Conservation (phyloP, 2,797 vertebrate species). For the Enteromius thamalakanensis region DNA sequence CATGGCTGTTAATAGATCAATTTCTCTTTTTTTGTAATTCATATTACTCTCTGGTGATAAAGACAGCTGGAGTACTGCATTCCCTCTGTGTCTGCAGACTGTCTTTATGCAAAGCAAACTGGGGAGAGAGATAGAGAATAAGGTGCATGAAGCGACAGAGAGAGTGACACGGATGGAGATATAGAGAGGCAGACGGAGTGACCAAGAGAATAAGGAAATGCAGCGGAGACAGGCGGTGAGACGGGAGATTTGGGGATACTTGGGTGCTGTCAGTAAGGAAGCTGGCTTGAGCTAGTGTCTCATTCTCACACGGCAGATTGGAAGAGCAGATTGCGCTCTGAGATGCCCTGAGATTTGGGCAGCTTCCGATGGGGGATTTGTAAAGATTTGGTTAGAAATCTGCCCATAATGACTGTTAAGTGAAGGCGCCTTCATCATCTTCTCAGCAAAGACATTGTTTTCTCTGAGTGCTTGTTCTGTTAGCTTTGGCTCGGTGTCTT, state of each 20-base stretch:
- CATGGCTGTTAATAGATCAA: slow-evolving; percentile 54
- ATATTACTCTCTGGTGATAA: slow-evolving; percentile 44
- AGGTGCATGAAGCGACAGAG: neutral
- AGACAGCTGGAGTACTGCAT: slow-evolving; percentile 12
- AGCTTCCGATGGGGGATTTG: slow-evolving; percentile 66
- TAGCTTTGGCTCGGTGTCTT: slow-evolving; percentile 39
- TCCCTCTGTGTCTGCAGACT: neutral
- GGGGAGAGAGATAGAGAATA: neutral
- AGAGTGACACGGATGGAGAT: slow-evolving; percentile 17
- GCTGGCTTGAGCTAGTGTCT: slow-evolving; percentile 28
- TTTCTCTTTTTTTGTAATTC: slow-evolving; percentile 51
- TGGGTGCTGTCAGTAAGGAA: slow-evolving; percentile 48
- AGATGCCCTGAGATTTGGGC: slow-evolving; percentile 68
- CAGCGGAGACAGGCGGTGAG: slow-evolving; percentile 12
- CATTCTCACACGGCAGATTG: slow-evolving; percentile 68
- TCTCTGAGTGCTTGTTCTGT: slow-evolving; percentile 44
- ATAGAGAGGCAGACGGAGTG: slow-evolving; percentile 11
- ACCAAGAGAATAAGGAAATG: slow-evolving; percentile 20
- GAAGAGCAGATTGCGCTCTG: slow-evolving; percentile 70
- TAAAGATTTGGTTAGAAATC: slow-evolving; percentile 70
- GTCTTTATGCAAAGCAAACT: slow-evolving; percentile 25
- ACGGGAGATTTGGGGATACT: slow-evolving; percentile 33
- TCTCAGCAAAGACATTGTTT: slow-evolving; percentile 46
- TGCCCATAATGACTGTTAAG: slow-evolving; percentile 64
- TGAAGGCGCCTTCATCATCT: slow-evolving; percentile 50